Evolutionary conservation across 2,797 vertebrate genomes (phyloP).

Genomic region (Chromis chromis): DNA sequence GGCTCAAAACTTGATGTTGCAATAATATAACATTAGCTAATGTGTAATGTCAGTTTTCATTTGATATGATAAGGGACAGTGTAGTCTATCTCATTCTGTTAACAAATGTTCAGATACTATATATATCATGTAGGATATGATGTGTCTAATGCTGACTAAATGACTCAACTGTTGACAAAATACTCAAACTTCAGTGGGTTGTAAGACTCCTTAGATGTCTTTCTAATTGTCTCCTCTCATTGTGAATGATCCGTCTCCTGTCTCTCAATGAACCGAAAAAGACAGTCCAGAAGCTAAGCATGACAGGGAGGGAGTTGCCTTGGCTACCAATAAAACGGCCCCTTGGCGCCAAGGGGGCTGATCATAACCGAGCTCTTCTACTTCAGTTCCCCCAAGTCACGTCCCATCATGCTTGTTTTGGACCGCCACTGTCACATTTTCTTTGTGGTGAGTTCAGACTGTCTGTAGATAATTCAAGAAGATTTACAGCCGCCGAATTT

Average conservation of each 20-base stretch:
- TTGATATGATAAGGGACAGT: background rate
- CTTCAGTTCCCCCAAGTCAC: slow-evolving; percentile 53
- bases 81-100: background rate
- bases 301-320: slow-evolving; percentile 48
- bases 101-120: too few relatives aligned
- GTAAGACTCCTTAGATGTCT: slow-evolving; percentile 36
- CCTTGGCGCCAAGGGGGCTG: slow-evolving; percentile 31
- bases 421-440: slow-evolving; percentile 22
- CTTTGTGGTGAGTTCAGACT: slow-evolving; percentile 39
- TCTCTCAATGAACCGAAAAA: slow-evolving; percentile 42
- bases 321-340: slow-evolving; percentile 39
- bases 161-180: slow-evolving; percentile 14
- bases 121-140: background rate
- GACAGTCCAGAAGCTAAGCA: slow-evolving; percentile 48
- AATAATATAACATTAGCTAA: too few relatives aligned
- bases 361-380: slow-evolving; percentile 47
- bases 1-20: too few relatives aligned
- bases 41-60: too few relatives aligned
- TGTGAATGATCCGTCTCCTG: slow-evolving; percentile 24
- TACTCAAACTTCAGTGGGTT: slow-evolving; percentile 20
- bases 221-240: slow-evolving; percentile 43
- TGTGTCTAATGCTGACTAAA: slow-evolving; percentile 10
- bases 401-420: slow-evolving; percentile 55
- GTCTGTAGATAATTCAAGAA: slow-evolving; percentile 41
- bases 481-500: slow-evolving; percentile 34